A percentile compares a stretch with the other conserved stretches of the same genome.
These are phyloP conservation scores for Pomacea canaliculata DNA, from an alignment of 2,888 invertebrate genomes.

Conservation along the genomic window DNA sequence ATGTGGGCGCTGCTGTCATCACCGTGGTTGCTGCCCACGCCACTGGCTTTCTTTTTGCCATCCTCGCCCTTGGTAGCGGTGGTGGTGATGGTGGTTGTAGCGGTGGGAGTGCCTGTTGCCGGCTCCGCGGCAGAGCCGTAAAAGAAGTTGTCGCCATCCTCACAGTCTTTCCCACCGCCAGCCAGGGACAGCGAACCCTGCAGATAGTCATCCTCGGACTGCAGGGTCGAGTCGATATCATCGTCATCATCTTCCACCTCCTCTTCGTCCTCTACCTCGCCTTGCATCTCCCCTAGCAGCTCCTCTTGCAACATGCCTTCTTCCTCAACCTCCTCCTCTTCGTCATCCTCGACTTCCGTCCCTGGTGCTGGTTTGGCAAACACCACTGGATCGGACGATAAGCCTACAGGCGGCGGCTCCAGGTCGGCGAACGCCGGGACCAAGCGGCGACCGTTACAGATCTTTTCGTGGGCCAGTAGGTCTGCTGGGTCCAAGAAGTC, in stretches of 20 bases:
- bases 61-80: too few species aligned
- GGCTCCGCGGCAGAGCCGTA: neutral
- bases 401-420: neutral
- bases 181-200: constrained; percentile 26
- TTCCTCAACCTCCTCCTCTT: constrained; percentile 12
- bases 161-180: constrained; percentile 4
- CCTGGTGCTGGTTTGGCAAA: neutral
- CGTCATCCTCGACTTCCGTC: constrained; percentile 6
- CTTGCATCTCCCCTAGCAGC: constrained; percentile 6
- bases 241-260: constrained; percentile 32
- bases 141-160: neutral
- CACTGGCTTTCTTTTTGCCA: neutral
- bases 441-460: neutral
- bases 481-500: constrained; percentile 63
- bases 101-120: neutral
- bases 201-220: constrained; percentile 29
- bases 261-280: constrained; percentile 2
- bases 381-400: too few species aligned
- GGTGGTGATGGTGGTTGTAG: too few species aligned
- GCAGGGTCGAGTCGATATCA: constrained; percentile 22
- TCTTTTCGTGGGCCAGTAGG: constrained; percentile 65
- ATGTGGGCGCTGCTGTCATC: constrained; percentile 8
- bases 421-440: neutral
- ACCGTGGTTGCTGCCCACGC: neutral
- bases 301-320: constrained; percentile 17